Conservation (phyloP, 2,888 invertebrate genomes). For the Amphiduros pacificus region DNA sequence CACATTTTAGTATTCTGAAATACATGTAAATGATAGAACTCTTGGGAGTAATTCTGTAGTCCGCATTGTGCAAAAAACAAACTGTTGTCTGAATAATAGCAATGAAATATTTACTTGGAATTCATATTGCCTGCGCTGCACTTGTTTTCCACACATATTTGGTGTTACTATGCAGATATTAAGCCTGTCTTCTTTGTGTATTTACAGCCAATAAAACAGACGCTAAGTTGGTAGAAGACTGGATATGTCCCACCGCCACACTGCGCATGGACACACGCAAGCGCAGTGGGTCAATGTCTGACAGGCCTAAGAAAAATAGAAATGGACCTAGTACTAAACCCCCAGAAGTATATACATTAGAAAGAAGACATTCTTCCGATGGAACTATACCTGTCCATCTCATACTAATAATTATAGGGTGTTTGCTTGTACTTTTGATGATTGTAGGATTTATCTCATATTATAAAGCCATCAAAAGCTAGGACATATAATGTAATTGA, state of each 20-base stretch:
- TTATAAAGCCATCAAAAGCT: constrained; percentile 24
- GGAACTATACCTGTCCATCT: constrained; percentile 22
- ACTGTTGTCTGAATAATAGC: no score
- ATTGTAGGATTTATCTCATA: constrained; percentile 27
- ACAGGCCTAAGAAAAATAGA: neutral
- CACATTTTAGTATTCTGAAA: no score
- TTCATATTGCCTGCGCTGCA: no score
- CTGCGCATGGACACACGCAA: constrained; percentile 1
- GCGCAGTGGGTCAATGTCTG: constrained; percentile 4
- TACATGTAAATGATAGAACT: no score
- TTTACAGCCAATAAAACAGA: constrained; percentile 26
- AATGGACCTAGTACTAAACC: neutral
- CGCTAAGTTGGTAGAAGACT: constrained; percentile 29
- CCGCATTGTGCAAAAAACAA: no score
- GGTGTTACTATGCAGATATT: no score
- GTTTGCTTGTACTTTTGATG: constrained; percentile 21
- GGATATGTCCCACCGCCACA: constrained; percentile 26
- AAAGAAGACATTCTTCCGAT: constrained; percentile 1
- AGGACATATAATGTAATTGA: no score
- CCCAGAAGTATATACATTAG: constrained; percentile 3
- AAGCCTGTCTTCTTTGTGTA: no score
- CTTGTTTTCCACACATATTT: no score
- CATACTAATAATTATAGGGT: constrained; percentile 25
- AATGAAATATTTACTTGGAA: no score
- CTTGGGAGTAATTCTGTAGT: no score